Base-by-base conservation (phyloP, 2,888 invertebrate species). In the Euplagia quadripunctaria region DNA sequence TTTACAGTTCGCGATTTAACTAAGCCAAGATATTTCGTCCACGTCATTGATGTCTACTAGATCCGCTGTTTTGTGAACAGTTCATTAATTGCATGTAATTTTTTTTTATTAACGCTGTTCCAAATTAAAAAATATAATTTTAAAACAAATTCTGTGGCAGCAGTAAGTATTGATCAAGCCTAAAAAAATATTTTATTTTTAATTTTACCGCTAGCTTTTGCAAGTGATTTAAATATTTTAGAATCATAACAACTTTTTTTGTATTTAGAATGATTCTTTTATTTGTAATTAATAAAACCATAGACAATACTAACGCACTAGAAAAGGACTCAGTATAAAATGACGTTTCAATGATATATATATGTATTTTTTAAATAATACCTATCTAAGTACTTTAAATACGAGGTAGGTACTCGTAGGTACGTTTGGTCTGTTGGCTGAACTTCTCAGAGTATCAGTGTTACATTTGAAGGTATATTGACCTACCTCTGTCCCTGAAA, bases 1-100 rank as follows among this genome's bases (percentile, higher is more conserved):
- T n/a, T n/a, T 20, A 58, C n/a, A 58, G 11, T 58, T 11, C 7
- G 9, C n/a, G n/a, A 55, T 55, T n/a, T 8, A 58, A 20, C 20
- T 58, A 58, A 20, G 58, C 4, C 58, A 20, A 20, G 4, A 58
- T 58, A 0, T 58, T 17, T 55, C 55, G n/a, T n/a, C 11, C 11
- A 58, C 20, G 58, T 58, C 58, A 58, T 20, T 12, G 58, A 58
- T 20, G 58, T 9, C 9, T 58, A 58, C 46, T 46, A 58, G 20
- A 20, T 11, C 58, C 58, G 58, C 20, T 58, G 9, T 20, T 20
- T 20, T 20, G 20, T 58, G 58, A 20, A 20, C 20, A 20, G n/a
- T 58, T 20, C 12, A 58, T 58, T 58, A 58, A n/a, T n/a, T n/a
- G 58, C 58, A 58, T 58, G 58, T 58, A n/a, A 58, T 58, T 58